phyloP scores from a whole-genome alignment of 2,113 vertebrate species.

The Rissa tridactyla region DNA sequence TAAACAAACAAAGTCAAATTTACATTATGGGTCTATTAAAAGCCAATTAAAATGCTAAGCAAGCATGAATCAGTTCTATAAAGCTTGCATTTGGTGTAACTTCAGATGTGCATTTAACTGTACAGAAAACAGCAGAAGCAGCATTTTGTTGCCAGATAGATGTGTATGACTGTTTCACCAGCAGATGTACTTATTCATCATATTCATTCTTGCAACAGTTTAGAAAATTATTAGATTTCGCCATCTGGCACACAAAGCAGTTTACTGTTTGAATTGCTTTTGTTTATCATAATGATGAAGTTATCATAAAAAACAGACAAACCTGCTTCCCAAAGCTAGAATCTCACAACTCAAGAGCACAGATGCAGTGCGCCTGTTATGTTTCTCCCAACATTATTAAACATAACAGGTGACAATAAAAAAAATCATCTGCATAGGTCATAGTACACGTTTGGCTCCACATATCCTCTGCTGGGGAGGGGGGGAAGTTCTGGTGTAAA shows the following conservation, averaged over 20 bases:
- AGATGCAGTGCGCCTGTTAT: neutral
- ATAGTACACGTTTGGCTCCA: neutral
- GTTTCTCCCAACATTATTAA: neutral
- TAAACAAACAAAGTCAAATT: conserved; percentile 29
- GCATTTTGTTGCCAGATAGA: conserved; percentile 27
- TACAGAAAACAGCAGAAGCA: conserved; percentile 17
- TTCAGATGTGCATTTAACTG: conserved; percentile 41
- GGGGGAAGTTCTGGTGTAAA: neutral
- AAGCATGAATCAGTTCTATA: neutral
- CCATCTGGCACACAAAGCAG: conserved; percentile 57
- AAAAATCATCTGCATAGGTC: neutral
- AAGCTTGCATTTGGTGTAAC: neutral
- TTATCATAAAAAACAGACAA: neutral
- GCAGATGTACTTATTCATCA: conserved; percentile 62
- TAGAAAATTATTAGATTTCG: conserved; percentile 54
- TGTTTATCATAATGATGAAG: conserved; percentile 42
- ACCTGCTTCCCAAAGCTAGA: neutral
- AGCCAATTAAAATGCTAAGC: conserved; percentile 51
- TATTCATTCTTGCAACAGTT: conserved; percentile 47
- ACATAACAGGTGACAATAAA: neutral
- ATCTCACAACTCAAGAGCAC: neutral
- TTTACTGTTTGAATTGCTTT: conserved; percentile 45
- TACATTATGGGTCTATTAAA: conserved; percentile 37
- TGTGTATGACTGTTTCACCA: conserved; percentile 37
- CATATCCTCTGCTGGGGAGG: neutral